phyloP scores from a whole-genome alignment of 2,888 invertebrate genomes.

The Carpatolechia fugitivella region DNA sequence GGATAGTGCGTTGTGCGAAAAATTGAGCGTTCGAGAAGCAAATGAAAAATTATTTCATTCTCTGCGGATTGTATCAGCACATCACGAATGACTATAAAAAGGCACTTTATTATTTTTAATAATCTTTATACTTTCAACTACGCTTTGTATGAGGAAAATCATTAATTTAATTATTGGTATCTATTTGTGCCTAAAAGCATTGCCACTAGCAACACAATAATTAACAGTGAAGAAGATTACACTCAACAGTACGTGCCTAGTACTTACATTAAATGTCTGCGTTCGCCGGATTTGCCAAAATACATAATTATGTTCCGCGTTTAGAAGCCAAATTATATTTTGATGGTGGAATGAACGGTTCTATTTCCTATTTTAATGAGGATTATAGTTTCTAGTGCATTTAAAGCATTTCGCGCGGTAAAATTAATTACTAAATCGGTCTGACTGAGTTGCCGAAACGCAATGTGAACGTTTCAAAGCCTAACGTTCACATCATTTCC shows the following conservation, averaged over 20 bases:
- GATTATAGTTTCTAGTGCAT: slow-evolving; percentile 77
- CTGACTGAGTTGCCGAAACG: slow-evolving; percentile 57
- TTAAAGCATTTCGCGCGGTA: slow-evolving; percentile 72
- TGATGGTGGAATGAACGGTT: slow-evolving; percentile 68
- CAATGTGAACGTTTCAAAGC: slow-evolving; percentile 29
- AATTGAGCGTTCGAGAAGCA: slow-evolving; percentile 67
- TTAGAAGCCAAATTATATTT: slow-evolving; percentile 75
- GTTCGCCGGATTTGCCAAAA: slow-evolving; percentile 49
- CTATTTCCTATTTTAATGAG: slow-evolving; percentile 75
- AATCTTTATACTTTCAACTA: neutral
- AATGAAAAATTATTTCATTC: slow-evolving; percentile 72
- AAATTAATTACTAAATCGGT: slow-evolving; percentile 78
- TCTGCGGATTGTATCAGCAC: slow-evolving; percentile 48
- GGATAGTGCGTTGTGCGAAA: slow-evolving; percentile 75
- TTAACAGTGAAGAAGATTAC: slow-evolving; percentile 7
- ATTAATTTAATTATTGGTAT: neutral
- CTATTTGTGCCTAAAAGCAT: neutral
- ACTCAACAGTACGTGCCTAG: slow-evolving; percentile 9
- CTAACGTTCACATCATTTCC: slow-evolving; percentile 18
- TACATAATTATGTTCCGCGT: slow-evolving; percentile 62
- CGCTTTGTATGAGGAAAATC: neutral
- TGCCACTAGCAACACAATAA: neutral
- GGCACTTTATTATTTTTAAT: neutral
- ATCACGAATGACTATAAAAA: slow-evolving; percentile 42
- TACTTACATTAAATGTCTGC: slow-evolving; percentile 6